Evolutionary conservation across 2,888 invertebrate species (phyloP), one percentile per base, ranked within the genome.

Genomic region (Melanophora roralis): DNA sequence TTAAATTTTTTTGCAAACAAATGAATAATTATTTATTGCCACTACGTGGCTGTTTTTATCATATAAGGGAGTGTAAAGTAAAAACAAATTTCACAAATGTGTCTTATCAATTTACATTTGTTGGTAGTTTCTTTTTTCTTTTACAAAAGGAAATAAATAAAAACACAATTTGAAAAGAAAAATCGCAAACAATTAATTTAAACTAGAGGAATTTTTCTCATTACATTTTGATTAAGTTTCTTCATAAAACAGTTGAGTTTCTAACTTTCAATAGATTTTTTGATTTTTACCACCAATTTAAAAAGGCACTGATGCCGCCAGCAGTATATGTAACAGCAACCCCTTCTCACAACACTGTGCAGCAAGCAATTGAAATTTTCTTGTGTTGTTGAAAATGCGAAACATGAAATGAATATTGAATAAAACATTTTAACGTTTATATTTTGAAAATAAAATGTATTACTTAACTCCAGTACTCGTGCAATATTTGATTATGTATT

Each of bases 131-230:
- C n/a, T 16, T 45, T 65, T 72, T 23, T 43, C 19, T 38, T 3
- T 40, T 40, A 27, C 12, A 21, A 51, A 27, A 5, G 4, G 27
- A 53, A 27, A 21, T 45, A 23, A n/a, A 36, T 45, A 43, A 57
- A 40, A 21, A 23, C 1, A 60, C 75, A 84, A 84, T 27, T 27
- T 3, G 82, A 85, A 85, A 83, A 85, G 84, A 84, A 84, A 86
- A 86, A 84, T 85, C 84, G 84, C 84, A 75, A 82, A 12, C 86
- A 83, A 87, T 86, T 86, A 86, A 87, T 86, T 84, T 85, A 83
- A 84, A 86, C 86, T 85, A 83, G 74, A 79, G 88, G 87, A 86
- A 88, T 87, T 88, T 87, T 86, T 87, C 23, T 34, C 85, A 87
- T 86, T 86, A 85, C 57, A 74, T 75, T 73, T 68, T 47, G 16